Base-by-base conservation (phyloP, 2,888 invertebrate species). In the Hypomecis punctinalis region DNA sequence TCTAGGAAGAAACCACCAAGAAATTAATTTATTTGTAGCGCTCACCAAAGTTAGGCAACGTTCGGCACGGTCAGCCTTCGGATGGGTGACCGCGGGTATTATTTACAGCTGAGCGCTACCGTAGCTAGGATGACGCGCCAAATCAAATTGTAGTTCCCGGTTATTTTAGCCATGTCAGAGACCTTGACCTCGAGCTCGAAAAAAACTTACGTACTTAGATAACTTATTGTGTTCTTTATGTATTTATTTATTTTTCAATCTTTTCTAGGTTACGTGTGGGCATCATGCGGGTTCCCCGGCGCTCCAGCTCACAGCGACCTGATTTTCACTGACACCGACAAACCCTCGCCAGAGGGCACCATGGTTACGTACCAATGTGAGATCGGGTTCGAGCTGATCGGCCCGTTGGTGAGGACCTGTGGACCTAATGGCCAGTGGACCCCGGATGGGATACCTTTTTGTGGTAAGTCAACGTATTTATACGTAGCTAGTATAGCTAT, bases 361-460 rank as follows among this genome's bases (percentile, higher is more conserved):
- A 95, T 97, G 9, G 97, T 97, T 10, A 96, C 96, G 0, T 98
- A 98, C 85, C 93, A 95, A 47, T 98, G 98, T 79, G 98, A 98
- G 82, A 93, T 96, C 46, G 98, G 98, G 10, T 98, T 98, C 83
- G 98, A 98, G 84, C 94, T 98, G 0, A 93, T 98, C n/a, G 98
- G 98, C 0, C 98, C 98, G 0, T 94, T 97, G 0, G 89, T 97
- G 68, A 93, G 98, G 68, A 94, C 95, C 13, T 98, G 98, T 80
- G 95, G 95, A 53, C 72, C 86, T 0, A 94, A 95, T 74, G 96
- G 96, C 9, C 94, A 94, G 47, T 98, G 98, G 98, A 88, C 94
- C 6, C 98, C 98, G 0, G 97, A 97, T 82, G 98, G 98, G 63
- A 97, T 98, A 76, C 98, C 98, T 6, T 98, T 98, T 88, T 98